These are phyloP conservation scores for Papio anubis DNA, from an alignment of 2,113 vertebrate species.

Conservation along the genomic window DNA sequence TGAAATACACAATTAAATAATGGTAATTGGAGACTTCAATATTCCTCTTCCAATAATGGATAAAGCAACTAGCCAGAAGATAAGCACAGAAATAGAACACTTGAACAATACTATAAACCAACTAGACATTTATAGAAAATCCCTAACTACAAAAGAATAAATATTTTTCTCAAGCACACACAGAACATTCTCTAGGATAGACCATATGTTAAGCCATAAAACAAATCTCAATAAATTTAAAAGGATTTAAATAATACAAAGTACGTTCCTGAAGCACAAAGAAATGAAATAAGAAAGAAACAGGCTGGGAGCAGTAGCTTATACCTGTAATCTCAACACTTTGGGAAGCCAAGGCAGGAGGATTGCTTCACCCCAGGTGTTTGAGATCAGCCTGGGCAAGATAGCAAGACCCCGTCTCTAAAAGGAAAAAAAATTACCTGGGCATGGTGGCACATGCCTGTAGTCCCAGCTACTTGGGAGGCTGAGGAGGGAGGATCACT, in stretches of 20 bases:
- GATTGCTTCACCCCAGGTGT: too few species aligned
- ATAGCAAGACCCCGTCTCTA: too few species aligned
- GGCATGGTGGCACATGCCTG: too few species aligned
- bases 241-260: background rate
- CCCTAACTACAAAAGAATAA: background rate
- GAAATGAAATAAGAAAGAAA: background rate
- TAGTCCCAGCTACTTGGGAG: too few species aligned
- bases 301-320: too few species aligned
- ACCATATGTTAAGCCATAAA: background rate
- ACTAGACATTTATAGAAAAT: background rate
- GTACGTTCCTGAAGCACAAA: background rate
- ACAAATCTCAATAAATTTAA: background rate
- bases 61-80: background rate
- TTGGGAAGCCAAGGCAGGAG: too few species aligned
- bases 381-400: too few species aligned
- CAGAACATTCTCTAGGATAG: background rate
- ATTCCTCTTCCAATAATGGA: background rate
- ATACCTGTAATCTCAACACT: too few species aligned
- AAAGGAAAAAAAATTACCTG: too few species aligned
- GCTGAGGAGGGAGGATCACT: too few species aligned
- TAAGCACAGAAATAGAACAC: background rate
- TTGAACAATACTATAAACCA: background rate
- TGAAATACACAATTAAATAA: background rate
- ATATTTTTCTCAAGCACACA: background rate
- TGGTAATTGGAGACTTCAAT: background rate